Conservation (phyloP, 2,113 vertebrate genomes). For the Trochalopteron elliotii region DNA sequence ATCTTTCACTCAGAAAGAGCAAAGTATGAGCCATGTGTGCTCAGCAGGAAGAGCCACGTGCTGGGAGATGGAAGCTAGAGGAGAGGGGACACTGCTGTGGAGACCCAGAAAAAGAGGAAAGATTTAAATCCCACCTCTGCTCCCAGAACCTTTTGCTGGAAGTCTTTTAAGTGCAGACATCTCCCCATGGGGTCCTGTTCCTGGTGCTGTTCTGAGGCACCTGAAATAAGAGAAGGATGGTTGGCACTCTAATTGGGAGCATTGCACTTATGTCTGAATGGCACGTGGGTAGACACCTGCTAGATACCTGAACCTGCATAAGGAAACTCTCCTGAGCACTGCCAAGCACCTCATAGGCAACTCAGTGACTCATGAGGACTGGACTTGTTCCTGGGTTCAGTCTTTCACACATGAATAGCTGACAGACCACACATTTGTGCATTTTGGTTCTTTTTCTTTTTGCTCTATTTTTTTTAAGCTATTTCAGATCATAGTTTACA, state of each 20-base stretch:
- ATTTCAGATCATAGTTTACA: neutral
- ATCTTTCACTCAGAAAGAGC: neutral
- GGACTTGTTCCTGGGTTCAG: neutral
- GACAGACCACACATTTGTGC: neutral
- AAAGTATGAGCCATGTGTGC: rapidly evolving
- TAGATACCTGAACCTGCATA: neutral
- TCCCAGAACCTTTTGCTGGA: neutral
- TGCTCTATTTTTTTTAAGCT: neutral
- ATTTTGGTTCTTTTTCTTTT: neutral
- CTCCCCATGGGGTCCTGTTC: neutral
- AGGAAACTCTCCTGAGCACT: neutral
- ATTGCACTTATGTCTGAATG: neutral
- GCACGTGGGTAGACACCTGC: neutral
- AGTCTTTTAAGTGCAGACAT: neutral
- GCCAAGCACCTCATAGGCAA: neutral
- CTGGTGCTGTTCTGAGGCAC: neutral
- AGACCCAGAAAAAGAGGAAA: neutral
- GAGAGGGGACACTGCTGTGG: neutral
- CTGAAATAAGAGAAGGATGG: neutral
- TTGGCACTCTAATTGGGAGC: neutral
- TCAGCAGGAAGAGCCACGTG: neutral
- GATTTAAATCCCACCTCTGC: neutral
- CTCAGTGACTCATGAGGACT: neutral
- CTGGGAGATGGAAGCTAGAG: neutral
- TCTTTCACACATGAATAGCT: neutral